Conservation (phyloP, 2,888 invertebrate genomes). For the Abrostola tripartita region DNA sequence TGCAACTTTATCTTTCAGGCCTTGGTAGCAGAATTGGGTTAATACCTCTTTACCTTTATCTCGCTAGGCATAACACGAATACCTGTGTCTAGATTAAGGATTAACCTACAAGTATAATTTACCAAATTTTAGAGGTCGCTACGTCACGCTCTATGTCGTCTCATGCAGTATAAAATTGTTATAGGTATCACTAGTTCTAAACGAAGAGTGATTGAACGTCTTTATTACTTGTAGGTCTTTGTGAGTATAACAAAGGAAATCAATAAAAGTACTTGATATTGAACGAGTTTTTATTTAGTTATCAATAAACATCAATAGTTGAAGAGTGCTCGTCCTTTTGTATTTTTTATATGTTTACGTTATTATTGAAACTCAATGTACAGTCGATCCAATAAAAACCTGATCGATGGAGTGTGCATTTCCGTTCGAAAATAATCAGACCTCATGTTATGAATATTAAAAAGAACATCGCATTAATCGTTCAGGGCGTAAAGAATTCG, state of each 20-base stretch:
- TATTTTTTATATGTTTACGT: slow-evolving; percentile 68
- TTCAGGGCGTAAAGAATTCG: slow-evolving; percentile 77
- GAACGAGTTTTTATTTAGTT: slow-evolving; percentile 20
- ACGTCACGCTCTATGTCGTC: neutral
- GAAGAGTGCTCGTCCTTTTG: slow-evolving; percentile 54
- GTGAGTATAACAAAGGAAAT: slow-evolving; percentile 15
- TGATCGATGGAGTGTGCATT: slow-evolving; percentile 80
- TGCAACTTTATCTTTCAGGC: slow-evolving; percentile 22
- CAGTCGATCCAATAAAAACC: slow-evolving; percentile 75
- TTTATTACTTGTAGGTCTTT: slow-evolving; percentile 18
- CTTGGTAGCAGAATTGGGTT: slow-evolving; percentile 41
- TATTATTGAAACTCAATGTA: slow-evolving; percentile 71
- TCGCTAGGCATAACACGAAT: slow-evolving; percentile 12
- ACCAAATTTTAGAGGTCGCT: neutral
- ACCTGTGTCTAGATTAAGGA: slow-evolving; percentile 29
- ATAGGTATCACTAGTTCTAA: too few species aligned
- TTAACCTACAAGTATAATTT: slow-evolving; percentile 26
- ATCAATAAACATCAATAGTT: slow-evolving; percentile 55
- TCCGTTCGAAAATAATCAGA: slow-evolving; percentile 64
- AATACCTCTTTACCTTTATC: slow-evolving; percentile 37
- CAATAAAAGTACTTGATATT: slow-evolving; percentile 15
- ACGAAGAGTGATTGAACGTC: neutral
- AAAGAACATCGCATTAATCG: slow-evolving; percentile 74
- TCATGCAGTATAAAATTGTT: too few species aligned
- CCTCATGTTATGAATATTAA: slow-evolving; percentile 63